Evolutionary conservation across 92 coral and sea anemone genomes (phyloP).

Genomic region (Zoanthus sansibaricus): DNA sequence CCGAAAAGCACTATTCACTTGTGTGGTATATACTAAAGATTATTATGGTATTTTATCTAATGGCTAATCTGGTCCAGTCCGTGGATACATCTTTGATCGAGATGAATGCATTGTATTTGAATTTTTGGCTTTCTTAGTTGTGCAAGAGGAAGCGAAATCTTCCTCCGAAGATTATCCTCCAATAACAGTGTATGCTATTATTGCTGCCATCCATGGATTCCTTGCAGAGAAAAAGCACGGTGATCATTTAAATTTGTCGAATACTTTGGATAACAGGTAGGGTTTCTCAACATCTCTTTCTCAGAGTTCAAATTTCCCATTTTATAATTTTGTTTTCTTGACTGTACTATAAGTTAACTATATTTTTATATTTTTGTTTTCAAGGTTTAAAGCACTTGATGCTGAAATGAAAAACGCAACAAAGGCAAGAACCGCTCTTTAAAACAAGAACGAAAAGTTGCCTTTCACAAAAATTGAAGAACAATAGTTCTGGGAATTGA

Average conservation of each 20-base stretch:
- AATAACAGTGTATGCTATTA: slow-evolving; percentile 14
- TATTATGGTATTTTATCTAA: too few species aligned
- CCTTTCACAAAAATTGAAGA: too few species aligned
- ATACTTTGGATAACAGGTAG: slow-evolving; percentile 23
- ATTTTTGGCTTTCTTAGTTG: slow-evolving; percentile 51
- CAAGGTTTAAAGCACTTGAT: slow-evolving; percentile 13
- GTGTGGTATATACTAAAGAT: too few species aligned
- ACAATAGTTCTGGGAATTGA: too few species aligned
- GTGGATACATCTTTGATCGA: slow-evolving; percentile 47
- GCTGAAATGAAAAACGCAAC: slow-evolving; percentile 26
- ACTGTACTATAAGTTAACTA: background rate
- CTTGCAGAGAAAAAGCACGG: slow-evolving; percentile 22
- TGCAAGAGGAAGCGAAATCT: slow-evolving; percentile 37
- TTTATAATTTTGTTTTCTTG: background rate
- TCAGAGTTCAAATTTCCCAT: background rate
- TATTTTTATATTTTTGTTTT: background rate
- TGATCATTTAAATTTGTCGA: slow-evolving; percentile 17
- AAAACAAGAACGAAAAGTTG: background rate
- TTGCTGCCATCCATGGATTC: slow-evolving; percentile 32
- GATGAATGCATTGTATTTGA: slow-evolving; percentile 52
- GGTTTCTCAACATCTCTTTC: background rate
- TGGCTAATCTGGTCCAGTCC: slow-evolving; percentile 15
- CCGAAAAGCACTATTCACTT: too few species aligned
- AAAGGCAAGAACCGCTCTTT: background rate
- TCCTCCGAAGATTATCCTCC: slow-evolving; percentile 31